A percentile compares a stretch with the other conserved stretches of the same genome.
phyloP scores from a whole-genome alignment of 2,113 vertebrate species.

The Cnemophilus loriae region DNA sequence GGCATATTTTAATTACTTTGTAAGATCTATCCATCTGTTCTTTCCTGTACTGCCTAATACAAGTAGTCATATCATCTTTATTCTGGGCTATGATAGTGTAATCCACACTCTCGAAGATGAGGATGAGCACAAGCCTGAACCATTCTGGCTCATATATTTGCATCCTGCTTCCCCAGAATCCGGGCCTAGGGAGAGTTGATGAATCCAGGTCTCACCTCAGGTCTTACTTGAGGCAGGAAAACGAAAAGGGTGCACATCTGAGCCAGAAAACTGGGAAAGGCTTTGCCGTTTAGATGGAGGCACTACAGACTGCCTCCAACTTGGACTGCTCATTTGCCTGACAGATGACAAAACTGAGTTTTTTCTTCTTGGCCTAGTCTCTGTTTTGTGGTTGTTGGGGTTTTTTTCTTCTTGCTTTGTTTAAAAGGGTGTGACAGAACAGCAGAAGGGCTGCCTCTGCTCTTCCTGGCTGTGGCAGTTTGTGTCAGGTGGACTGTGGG shows the following conservation, averaged over 20 bases:
- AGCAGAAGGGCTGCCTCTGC: neutral
- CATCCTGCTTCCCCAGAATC: neutral
- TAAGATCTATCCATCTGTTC: neutral
- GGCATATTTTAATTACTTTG: neutral
- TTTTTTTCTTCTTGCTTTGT: neutral
- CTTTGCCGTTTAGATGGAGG: neutral
- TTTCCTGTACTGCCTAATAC: neutral
- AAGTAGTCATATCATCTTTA: neutral
- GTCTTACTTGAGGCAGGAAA: neutral
- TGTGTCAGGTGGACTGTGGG: neutral
- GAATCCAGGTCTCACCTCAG: neutral
- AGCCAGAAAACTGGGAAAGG: neutral
- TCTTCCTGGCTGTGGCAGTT: neutral
- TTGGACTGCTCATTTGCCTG: neutral
- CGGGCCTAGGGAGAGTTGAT: accelerated
- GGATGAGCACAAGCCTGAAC: neutral
- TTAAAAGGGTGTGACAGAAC: neutral
- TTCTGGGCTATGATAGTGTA: neutral
- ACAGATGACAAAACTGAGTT: neutral
- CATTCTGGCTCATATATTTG: neutral
- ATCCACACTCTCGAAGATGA: neutral
- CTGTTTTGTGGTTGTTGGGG: accelerated
- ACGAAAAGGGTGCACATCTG: neutral
- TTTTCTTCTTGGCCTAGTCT: neutral
- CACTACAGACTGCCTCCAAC: neutral